Evolutionary conservation across 1,140 invertebrate genomes (phyloP), one percentile per base, ranked within the genome.

Genomic region (Pseudomyrmex gracilis): DNA sequence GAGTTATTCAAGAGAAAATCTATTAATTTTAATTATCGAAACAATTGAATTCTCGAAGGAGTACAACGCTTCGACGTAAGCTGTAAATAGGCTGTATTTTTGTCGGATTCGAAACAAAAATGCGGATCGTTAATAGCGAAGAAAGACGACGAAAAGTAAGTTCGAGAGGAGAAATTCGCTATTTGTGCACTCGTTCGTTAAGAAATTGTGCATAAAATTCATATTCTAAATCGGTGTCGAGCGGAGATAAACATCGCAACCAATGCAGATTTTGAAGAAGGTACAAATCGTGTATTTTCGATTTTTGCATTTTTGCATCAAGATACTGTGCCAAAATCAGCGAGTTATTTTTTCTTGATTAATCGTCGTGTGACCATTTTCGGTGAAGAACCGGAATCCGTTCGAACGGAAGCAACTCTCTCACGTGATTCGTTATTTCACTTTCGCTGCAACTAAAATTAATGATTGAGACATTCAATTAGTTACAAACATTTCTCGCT

Each of bases 251-350:
- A n/a, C 51, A 82, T 71, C 43, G 58, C 51, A 80, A 58, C 5
- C 7, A 15, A 12, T 24, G 64, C 53, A 58, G 43, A 80, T 22
- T 53, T 71, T 34, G 1, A 34, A 47, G 13, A 83, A 43, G 24
- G n/a, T 58, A 58, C 45, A 55, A 22, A 55, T 15, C 4, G 20
- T 24, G 15, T 20, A 68, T 78, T 34, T 34, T 13, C 7, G 45
- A 5, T 12, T 10, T 45, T 66, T 64, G 58, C 49, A 15, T 20
- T 22, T 77, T 76, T 17, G 60, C 58, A 83, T 87, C 64, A 58
- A 17, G 67, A 66, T 57, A 70, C 60, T 87, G 86, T 87, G 86
- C 86, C 86, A 34, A 87, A 87, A 87, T 76, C 15, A 86, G 68
- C 70, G 78, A 87, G 78, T 67, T 53, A 51, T 64, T 82, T 82